Evolutionary conservation across 2,888 invertebrate genomes (phyloP).

Genomic region (Sipha maydis): DNA sequence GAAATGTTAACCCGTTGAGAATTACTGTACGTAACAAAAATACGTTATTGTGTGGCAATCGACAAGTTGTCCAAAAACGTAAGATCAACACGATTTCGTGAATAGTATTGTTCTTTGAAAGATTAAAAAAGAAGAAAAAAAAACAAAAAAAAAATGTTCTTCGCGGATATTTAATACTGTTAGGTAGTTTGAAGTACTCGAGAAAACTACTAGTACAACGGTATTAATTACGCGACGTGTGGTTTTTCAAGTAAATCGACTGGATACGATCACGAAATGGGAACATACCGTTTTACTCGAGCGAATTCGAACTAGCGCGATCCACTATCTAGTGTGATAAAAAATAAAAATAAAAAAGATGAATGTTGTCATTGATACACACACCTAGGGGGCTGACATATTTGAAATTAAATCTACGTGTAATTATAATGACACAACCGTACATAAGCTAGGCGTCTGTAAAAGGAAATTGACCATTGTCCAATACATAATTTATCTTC

Average conservation of each 20-base stretch:
- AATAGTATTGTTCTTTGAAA: not conserved
- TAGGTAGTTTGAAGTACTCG: not conserved
- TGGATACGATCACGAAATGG: slow-evolving; percentile 10
- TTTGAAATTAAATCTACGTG: slow-evolving; percentile 42
- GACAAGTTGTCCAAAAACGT: not conserved
- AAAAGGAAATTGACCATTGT: slow-evolving; percentile 61
- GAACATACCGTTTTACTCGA: slow-evolving; percentile 41
- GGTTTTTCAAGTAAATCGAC: slow-evolving; percentile 10
- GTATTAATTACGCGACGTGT: slow-evolving; percentile 8
- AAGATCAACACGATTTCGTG: slow-evolving; percentile 6
- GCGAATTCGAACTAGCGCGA: not conserved
- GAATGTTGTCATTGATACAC: slow-evolving; percentile 23
- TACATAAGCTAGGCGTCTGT: slow-evolving; percentile 12
- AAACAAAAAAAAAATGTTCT: not conserved
- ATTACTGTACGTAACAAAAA: not conserved
- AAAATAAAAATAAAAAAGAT: slow-evolving; percentile 10
- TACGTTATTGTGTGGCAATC: not conserved
- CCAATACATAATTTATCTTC: slow-evolving; percentile 54
- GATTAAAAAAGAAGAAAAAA: not conserved
- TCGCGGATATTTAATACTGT: not conserved
- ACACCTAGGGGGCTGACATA: slow-evolving; percentile 26
- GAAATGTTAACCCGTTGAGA: not conserved
- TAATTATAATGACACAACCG: slow-evolving; percentile 48
- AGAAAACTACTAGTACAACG: not conserved
- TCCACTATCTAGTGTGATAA: too few relatives aligned